Conservation (phyloP, 2,113 vertebrate species). For the Tautogolabrus adspersus region DNA sequence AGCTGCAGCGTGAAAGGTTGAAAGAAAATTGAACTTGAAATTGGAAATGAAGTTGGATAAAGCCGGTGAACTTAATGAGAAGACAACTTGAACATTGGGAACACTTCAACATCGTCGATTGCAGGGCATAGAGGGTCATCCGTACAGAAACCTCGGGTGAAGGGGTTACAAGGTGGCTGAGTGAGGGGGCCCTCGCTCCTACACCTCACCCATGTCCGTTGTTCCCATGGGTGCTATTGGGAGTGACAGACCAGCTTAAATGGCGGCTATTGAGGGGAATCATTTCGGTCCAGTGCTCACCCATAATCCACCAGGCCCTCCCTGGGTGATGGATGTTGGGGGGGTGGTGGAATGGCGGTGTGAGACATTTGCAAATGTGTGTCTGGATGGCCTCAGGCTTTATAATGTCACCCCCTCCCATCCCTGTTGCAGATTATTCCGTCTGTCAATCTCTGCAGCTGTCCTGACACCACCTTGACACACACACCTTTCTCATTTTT, state of each 20-base stretch:
- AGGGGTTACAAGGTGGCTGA: constrained; percentile 9
- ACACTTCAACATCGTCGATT: constrained; percentile 4
- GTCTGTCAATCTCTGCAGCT: constrained; percentile 45
- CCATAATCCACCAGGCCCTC: constrained; percentile 67
- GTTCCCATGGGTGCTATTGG: constrained; percentile 78
- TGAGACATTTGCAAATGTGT: constrained; percentile 44
- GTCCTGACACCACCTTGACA: constrained; percentile 66
- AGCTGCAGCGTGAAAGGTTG: constrained; percentile 36
- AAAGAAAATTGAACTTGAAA: constrained; percentile 62
- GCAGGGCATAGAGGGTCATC: constrained; percentile 25
- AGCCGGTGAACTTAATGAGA: constrained; percentile 36
- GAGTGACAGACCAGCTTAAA: constrained; percentile 63
- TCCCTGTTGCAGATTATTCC: constrained; percentile 55
- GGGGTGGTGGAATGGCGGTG: constrained; percentile 49
- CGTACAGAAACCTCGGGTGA: constrained; percentile 10
- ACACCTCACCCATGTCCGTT: constrained; percentile 25
- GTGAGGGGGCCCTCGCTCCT: constrained; percentile 13
- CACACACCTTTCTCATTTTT: constrained; percentile 66
- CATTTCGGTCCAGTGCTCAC: constrained; percentile 73
- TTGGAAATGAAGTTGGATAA: constrained; percentile 46
- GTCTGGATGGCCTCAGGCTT: constrained; percentile 52
- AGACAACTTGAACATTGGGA: constrained; percentile 45
- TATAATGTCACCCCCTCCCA: constrained; percentile 19
- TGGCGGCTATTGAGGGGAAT: constrained; percentile 71
- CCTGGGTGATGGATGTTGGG: constrained; percentile 66